Base-by-base conservation (phyloP, 2,113 vertebrate genomes). In the Brachyhypopomus occidentalis region DNA sequence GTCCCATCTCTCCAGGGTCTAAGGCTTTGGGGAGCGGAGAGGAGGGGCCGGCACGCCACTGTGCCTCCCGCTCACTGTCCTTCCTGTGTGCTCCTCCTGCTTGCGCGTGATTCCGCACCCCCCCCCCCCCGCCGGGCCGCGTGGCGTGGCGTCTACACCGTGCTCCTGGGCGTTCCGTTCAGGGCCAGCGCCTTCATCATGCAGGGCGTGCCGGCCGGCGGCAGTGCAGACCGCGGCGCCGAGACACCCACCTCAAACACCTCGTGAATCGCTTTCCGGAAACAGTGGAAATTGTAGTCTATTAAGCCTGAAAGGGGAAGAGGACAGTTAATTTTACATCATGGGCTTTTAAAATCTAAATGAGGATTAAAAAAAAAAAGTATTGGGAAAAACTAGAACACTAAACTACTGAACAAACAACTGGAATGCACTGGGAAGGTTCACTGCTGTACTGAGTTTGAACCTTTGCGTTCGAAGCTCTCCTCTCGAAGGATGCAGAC, bases 231-330 rank as follows among this genome's bases (percentile, higher is more conserved):
- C 63, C 97, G 92, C 84, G 95, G 95, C 83, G 94, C 94, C 82
- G 95, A 93, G 84, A 98, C 92, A 4, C 97, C 97, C 80, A 99
- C 98, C 88, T 99, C 98, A 58, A 99, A 99, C 75, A 99, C 98
- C 90, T 99, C 98, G 67, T 99, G 98, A 90, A 98, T 98, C 90
- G 97, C 98, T 93, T 99, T 99, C 76, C 97, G 96, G 92, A 99
- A 99, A 94, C 98, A 99, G 89, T 99, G 97, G 87, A 99, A 99
- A 90, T 99, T 99, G 95, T 99, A 99, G 92, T 99, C 97, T 95
- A 99, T 99, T 88, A 99, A 95, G 90, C 98, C 98, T 99, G 88
- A 0, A 80, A 67, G 72, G 45, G 72, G 55, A 86, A 85, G 16
- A 81, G 38, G 80, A 69, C 48, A 34, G 75, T 1, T 2, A 5